Evolutionary conservation across 2,113 vertebrate genomes (phyloP), one percentile per base, ranked within the genome.

Genomic region (Actinemys pallida): DNA sequence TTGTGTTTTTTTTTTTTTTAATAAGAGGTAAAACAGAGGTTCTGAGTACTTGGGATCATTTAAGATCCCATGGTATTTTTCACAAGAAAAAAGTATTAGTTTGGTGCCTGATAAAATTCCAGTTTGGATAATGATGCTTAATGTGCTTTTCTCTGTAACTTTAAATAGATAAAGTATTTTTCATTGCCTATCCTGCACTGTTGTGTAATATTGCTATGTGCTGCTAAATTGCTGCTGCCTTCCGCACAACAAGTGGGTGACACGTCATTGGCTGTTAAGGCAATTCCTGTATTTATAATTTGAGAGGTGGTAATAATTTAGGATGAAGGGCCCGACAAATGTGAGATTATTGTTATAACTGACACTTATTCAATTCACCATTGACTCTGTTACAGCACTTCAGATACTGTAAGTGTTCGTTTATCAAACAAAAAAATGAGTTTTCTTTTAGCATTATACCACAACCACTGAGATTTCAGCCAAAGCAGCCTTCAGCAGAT

Each of bases 401-500:
- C 91, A 90, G 79, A 89, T 54, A 79, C 81, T 25, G 31, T 29
- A 25, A 91, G 82, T 78, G 86, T 79, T 86, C 93, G 90, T 86
- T 91, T 94, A 87, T 93, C 45, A 47, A 8, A 47, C 45, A 91
- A 22, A 22, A 24, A 93, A 31, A 72, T 86, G 92, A 87, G 92
- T 96, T 94, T 95, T 81, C 92, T 86, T 95, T 94, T 91, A 95
- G 89, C 95, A 95, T 76, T 84, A 92, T 93, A 97, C 96, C 95
- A 91, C 93, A 96, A 92, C 50, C 89, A 85, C 95, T 52, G 82
- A 79, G 65, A 95, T 79, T 90, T 22, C 96, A 95, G 95, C 96
- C 97, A 97, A 95, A 96, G 96, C 95, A 95, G 96, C 96, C 96
- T 97, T 96, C 95, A 96, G 93, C 96, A 92, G 94, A 93, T 94